Evolutionary conservation across 2,797 vertebrate genomes (phyloP).

Genomic region (Yasuhikotakia modesta): DNA sequence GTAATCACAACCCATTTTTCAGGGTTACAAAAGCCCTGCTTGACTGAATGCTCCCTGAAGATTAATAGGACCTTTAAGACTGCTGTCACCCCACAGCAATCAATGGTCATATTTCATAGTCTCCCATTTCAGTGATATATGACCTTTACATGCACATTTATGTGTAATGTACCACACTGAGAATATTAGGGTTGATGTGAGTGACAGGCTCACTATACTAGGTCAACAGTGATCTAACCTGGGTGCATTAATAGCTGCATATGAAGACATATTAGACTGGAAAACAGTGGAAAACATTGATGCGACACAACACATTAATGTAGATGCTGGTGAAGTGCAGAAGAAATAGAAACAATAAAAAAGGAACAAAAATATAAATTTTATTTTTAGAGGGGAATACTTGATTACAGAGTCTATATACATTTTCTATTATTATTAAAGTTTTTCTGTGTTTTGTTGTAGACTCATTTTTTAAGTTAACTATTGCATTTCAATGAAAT

Average conservation of each 20-base stretch:
- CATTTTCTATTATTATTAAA: too few species aligned
- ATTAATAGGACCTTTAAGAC: constrained; percentile 47
- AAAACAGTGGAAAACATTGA: too few species aligned
- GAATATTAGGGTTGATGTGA: not conserved
- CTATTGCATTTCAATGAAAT: too few species aligned
- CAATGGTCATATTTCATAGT: constrained; percentile 43
- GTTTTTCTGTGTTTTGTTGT: too few species aligned
- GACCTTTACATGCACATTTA: constrained; percentile 18
- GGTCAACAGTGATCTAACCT: constrained; percentile 18
- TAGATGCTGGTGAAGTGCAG: not conserved
- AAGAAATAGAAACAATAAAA: not conserved
- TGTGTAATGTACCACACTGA: constrained; percentile 24
- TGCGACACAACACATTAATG: too few species aligned
- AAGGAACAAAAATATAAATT: too few species aligned
- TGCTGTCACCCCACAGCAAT: constrained; percentile 44
- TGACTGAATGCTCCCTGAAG: constrained; percentile 43
- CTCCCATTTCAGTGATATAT: constrained; percentile 48
- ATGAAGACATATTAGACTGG: too few species aligned
- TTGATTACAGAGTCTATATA: too few species aligned
- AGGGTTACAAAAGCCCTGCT: constrained; percentile 39
- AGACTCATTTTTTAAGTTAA: too few species aligned
- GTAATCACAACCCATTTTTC: constrained; percentile 37
- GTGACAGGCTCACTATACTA: constrained; percentile 23
- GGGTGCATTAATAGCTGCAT: constrained; percentile 15
- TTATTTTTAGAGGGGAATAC: too few species aligned